These are phyloP conservation scores for Dendrocincla fuliginosa DNA, from an alignment of 2,797 vertebrate species.

Conservation along the genomic window DNA sequence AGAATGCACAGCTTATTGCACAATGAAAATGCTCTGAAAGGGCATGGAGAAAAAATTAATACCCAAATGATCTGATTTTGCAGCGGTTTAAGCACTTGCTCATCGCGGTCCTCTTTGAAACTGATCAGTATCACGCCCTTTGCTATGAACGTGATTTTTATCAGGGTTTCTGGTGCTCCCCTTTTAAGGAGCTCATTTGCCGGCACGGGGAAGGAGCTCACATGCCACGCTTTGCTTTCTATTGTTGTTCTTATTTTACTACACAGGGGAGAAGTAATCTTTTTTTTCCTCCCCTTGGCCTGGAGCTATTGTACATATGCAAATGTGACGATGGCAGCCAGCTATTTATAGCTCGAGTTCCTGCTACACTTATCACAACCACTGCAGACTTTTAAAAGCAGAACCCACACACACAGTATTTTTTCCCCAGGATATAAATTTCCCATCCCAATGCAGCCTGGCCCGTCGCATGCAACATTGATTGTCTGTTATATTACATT, in stretches of 20 bases:
- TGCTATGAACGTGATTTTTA: constrained; percentile 49
- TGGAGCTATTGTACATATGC: constrained; percentile 82
- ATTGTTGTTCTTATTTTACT: constrained; percentile 53
- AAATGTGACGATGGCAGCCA: constrained; percentile 76
- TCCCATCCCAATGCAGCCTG: constrained; percentile 81
- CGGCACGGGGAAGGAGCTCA: constrained; percentile 25
- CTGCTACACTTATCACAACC: constrained; percentile 76
- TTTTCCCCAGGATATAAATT: constrained; percentile 83
- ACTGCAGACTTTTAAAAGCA: constrained; percentile 75
- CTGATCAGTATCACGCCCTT: constrained; percentile 42
- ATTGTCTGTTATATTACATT: constrained; percentile 99
- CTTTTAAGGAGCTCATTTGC: constrained; percentile 20
- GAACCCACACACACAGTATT: constrained; percentile 66
- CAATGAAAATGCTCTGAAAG: neutral
- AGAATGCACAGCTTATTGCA: neutral
- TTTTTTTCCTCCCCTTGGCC: constrained; percentile 69
- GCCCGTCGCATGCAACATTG: constrained; percentile 95
- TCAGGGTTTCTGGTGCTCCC: constrained; percentile 38
- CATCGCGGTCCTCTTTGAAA: neutral
- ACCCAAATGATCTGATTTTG: neutral
- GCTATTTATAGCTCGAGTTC: constrained; percentile 81
- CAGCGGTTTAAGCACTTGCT: neutral
- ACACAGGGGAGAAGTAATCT: constrained; percentile 59
- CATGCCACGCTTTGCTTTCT: constrained; percentile 4
- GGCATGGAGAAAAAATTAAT: neutral